phyloP scores from a whole-genome alignment of 2,888 invertebrate species.

The Tinea trinotella region DNA sequence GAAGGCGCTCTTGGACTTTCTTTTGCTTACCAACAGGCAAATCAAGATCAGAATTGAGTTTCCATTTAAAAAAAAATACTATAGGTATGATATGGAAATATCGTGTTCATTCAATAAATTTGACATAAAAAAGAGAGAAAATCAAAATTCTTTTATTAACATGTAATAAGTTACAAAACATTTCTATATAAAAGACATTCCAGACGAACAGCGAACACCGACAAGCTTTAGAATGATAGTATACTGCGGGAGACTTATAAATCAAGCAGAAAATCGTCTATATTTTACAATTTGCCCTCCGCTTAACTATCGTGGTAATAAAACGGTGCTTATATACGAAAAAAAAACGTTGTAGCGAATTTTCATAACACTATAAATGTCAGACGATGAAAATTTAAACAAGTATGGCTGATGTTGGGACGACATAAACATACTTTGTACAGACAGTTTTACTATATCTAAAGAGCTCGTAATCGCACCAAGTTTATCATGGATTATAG shows the following conservation, averaged over 20 bases:
- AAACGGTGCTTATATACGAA: conserved; percentile 29
- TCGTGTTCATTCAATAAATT: too few species aligned
- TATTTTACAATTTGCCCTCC: conserved; percentile 53
- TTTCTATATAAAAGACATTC: not conserved
- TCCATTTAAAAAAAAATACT: too few species aligned
- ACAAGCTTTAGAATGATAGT: not conserved
- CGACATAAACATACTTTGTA: conserved; percentile 28
- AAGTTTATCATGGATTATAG: conserved; percentile 18
- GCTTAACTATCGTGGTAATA: conserved; percentile 33
- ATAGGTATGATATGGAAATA: too few species aligned
- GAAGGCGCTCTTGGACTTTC: too few species aligned
- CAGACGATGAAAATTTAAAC: conserved; percentile 41
- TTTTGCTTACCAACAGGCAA: too few species aligned
- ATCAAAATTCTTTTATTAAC: not conserved
- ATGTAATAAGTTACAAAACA: not conserved
- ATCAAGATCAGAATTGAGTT: too few species aligned
- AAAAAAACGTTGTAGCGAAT: conserved; percentile 31
- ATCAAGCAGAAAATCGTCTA: conserved; percentile 47
- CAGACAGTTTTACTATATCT: conserved; percentile 20
- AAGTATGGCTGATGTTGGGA: conserved; percentile 24
- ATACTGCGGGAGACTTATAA: conserved; percentile 25
- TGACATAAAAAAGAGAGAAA: too few species aligned
- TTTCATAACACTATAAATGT: conserved; percentile 36
- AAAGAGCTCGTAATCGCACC: conserved; percentile 20
- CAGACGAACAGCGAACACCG: not conserved